A percentile compares a stretch with the other conserved stretches of the same genome.
phyloP scores from a whole-genome alignment of 2,113 vertebrate species.

The Turdus rufiventris region DNA sequence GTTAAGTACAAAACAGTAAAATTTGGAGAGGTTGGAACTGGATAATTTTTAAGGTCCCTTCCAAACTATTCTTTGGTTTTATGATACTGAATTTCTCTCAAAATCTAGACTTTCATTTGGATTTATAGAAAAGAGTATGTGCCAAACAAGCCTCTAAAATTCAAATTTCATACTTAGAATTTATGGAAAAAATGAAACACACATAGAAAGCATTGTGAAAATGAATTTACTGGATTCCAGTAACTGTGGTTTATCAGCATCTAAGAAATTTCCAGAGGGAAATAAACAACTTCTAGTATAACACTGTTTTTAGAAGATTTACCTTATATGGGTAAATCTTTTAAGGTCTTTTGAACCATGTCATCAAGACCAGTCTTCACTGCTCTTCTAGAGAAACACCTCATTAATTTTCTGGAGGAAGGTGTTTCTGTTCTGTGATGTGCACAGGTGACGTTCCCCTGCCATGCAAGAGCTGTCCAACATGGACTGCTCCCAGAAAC shows the following conservation, averaged over 20 bases:
- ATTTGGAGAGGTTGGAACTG: background rate
- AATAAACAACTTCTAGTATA: background rate
- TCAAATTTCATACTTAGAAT: background rate
- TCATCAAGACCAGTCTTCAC: background rate
- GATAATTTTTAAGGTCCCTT: background rate
- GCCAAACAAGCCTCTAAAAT: background rate
- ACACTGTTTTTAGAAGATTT: background rate
- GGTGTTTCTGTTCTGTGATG: background rate
- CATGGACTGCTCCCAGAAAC: background rate
- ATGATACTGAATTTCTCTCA: background rate
- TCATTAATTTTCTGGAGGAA: background rate
- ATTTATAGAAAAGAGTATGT: background rate
- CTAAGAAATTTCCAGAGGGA: background rate
- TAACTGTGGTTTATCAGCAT: background rate
- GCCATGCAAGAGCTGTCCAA: background rate
- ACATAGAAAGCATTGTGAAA: background rate
- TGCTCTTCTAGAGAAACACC: background rate
- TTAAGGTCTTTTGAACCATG: background rate
- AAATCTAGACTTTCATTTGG: background rate
- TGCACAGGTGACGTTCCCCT: fast-evolving
- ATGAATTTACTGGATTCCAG: background rate
- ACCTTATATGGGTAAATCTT: background rate
- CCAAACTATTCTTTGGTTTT: background rate
- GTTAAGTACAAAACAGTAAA: background rate
- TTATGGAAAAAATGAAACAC: background rate